Evolutionary conservation across 2,797 vertebrate species (phyloP), one percentile per base, ranked within the genome.

Genomic region (Pelodytes ibericus): DNA sequence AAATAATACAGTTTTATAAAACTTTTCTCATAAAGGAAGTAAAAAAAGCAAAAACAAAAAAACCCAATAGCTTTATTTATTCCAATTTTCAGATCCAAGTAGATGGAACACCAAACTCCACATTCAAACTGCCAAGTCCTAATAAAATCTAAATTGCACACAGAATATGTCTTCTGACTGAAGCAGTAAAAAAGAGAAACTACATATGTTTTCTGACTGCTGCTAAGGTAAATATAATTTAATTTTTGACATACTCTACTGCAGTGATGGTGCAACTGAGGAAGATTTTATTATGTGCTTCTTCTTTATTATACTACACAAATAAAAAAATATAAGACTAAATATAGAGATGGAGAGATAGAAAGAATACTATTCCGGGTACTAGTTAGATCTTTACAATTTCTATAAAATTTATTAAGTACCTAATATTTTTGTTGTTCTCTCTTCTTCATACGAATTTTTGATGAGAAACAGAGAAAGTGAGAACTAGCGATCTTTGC

Each of bases 121-220:
- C 27, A 68, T 68, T 56, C 29, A 33, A 56, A 24, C 10, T 68
- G 49, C 33, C 47, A 68, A 33, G 47, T 29, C 49, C 27, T 68
- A 68, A 68, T 68, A 68, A 56, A 56, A 68, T 68, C 9, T 68
- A 53, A 68, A 68, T 33, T 29, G n/a, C 49, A 25, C 47, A 53
- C 47, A 56, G 49, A 68, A 56, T 53, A 68, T 56, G 47, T 36
- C 49, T 22, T 68, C n/a, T 56, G 11, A 25, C 27, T 68, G 29
- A 33, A 68, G 66, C 27, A 56, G 29, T 68, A 68, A 68, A 68
- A 53, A 68, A 30, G 44, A 51, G 29, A 68, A 68, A 53, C 27
- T 29, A 53, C 44, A 20, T 53, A 53, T 67, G 53, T 67, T 67
- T 67, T 65, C 39, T 65, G 63, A 47, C 39, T 65, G 22, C 63